Evolutionary conservation across 2,888 invertebrate genomes (phyloP).

Genomic region (Lithophane semibrunnea): DNA sequence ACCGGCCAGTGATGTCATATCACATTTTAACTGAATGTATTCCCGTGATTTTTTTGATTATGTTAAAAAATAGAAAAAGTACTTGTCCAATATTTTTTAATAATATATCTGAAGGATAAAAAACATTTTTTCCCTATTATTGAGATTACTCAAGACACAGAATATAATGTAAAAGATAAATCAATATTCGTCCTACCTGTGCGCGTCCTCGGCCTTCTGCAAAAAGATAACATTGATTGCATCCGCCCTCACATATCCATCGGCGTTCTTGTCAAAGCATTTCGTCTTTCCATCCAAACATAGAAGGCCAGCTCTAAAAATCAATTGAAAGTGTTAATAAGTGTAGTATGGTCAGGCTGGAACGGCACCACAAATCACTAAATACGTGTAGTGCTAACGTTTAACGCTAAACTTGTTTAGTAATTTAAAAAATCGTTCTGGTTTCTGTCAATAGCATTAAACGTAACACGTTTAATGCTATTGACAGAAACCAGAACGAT

Average conservation of each 20-base stretch:
- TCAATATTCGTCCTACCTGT: conserved; percentile 76
- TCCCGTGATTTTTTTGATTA: no score
- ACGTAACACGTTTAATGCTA: no score
- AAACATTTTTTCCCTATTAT: neutral
- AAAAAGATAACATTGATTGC: conserved; percentile 92
- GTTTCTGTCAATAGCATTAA: neutral
- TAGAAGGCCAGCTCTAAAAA: conserved; percentile 68
- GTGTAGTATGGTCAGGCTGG: no score
- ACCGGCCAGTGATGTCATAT: no score
- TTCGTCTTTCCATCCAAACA: conserved; percentile 94
- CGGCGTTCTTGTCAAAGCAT: conserved; percentile 95
- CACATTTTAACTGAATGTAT: no score
- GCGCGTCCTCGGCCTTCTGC: conserved; percentile 92
- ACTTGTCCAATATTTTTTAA: no score
- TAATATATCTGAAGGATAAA: no score
- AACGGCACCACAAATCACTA: neutral
- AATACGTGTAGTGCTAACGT: neutral
- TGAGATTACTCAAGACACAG: neutral
- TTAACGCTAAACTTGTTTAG: neutral
- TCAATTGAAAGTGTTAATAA: neutral
- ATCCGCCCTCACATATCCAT: conserved; percentile 95
- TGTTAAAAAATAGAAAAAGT: no score
- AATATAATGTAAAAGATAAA: neutral
- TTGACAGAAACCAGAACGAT: no score
- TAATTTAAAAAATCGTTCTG: neutral